phyloP scores from a whole-genome alignment of 2,888 invertebrate species.

The Andrena minutula region DNA sequence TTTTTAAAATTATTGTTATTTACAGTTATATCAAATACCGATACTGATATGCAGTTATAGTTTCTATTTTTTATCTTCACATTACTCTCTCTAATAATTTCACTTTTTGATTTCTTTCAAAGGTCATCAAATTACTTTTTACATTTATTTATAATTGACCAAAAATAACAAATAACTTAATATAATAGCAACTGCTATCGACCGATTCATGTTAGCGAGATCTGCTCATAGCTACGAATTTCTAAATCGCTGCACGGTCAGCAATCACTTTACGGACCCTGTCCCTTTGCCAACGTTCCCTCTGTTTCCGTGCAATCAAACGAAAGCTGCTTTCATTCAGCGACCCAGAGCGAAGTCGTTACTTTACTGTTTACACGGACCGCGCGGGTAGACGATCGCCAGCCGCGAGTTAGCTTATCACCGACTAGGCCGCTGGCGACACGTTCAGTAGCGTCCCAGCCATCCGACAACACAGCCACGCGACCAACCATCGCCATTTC shows the following conservation, averaged over 20 bases:
- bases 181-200: too few species aligned
- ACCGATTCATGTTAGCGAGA: too few species aligned
- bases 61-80: too few species aligned
- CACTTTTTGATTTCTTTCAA: not conserved
- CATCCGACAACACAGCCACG: not conserved
- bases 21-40: too few species aligned
- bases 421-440: not conserved
- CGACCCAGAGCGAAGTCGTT: not conserved
- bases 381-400: not conserved
- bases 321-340: not conserved
- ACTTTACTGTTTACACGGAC: constrained; percentile 8
- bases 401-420: not conserved
- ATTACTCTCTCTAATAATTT: not conserved
- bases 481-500: constrained; percentile 53
- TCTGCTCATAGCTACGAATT: too few species aligned
- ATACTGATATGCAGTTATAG: too few species aligned
- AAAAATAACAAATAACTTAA: too few species aligned
- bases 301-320: too few species aligned
- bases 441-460: not conserved
- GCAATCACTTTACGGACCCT: too few species aligned
- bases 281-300: too few species aligned
- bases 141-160: too few species aligned
- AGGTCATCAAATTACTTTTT: not conserved
- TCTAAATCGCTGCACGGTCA: too few species aligned
- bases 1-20: not conserved